These are phyloP conservation scores for Manis javanica DNA, from an alignment of 2,797 vertebrate species.

Conservation along the genomic window DNA sequence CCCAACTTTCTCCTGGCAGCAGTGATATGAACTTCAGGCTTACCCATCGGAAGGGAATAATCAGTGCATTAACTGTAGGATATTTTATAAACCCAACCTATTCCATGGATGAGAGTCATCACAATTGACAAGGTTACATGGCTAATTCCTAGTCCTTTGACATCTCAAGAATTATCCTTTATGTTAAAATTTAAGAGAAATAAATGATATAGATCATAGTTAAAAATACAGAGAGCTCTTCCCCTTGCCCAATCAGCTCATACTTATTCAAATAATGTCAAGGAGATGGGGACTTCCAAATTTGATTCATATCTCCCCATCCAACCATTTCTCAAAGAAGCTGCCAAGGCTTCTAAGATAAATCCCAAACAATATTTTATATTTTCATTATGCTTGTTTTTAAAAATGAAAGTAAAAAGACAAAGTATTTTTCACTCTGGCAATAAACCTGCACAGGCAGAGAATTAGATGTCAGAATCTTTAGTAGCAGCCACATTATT, in stretches of 20 bases:
- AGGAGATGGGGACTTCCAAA: neutral
- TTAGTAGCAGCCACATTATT: slow-evolving; percentile 62
- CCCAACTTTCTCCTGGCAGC: neutral
- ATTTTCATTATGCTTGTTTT: slow-evolving; percentile 78
- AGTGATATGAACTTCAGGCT: neutral
- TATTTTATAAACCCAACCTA: neutral
- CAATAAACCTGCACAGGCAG: slow-evolving; percentile 69
- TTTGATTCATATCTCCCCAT: slow-evolving; percentile 59
- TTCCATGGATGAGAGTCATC: neutral
- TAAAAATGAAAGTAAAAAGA: slow-evolving; percentile 70
- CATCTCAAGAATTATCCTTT: slow-evolving; percentile 29
- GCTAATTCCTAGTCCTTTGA: neutral
- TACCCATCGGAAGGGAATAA: neutral
- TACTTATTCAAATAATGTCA: slow-evolving; percentile 49
- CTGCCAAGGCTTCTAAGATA: slow-evolving; percentile 58
- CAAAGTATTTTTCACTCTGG: slow-evolving; percentile 70
- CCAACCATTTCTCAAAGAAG: slow-evolving; percentile 60
- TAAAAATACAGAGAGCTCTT: slow-evolving; percentile 22
- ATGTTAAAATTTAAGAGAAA: slow-evolving; percentile 11
- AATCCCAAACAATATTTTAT: slow-evolving; percentile 71
- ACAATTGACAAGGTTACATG: neutral
- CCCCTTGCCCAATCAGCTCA: neutral
- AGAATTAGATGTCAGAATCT: slow-evolving; percentile 76
- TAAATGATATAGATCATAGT: neutral
- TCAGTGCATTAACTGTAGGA: neutral